Conservation (phyloP, 2,888 invertebrate species). For the Syrphus vitripennis region DNA sequence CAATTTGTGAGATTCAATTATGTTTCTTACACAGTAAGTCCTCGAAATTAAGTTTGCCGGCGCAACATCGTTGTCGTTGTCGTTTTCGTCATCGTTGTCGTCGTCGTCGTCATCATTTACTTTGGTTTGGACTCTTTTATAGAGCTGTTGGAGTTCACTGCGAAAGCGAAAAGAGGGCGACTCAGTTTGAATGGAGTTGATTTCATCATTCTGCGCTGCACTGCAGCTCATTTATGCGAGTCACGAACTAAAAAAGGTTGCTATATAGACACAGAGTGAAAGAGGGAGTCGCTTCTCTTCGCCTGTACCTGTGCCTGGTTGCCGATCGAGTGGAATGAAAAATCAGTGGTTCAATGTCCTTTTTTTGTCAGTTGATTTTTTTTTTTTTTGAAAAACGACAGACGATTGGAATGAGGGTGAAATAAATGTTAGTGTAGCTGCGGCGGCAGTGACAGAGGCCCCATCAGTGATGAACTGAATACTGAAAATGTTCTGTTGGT, state of each 20-base stretch:
- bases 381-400: neutral
- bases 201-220: conserved; percentile 63
- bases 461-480: conserved; percentile 18
- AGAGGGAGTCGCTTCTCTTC: neutral
- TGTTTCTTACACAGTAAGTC: conserved; percentile 59
- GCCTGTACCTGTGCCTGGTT: neutral
- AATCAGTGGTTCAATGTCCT: conserved; percentile 48
- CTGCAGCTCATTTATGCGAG: conserved; percentile 64
- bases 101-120: neutral
- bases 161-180: no score
- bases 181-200: conserved; percentile 60
- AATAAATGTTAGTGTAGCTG: conserved; percentile 19
- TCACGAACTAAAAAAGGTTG: conserved; percentile 55
- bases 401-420: neutral
- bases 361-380: neutral
- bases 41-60: conserved; percentile 59
- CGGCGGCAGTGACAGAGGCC: no score
- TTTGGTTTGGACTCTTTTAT: conserved; percentile 5
- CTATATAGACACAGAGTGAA: neutral
- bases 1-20: conserved; percentile 70
- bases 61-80: conserved; percentile 15
- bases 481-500: neutral
- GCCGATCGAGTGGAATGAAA: conserved; percentile 45
- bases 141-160: neutral
- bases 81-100: neutral